Conservation (phyloP, 2,888 invertebrate genomes). For the Tetranychus truncatus region DNA sequence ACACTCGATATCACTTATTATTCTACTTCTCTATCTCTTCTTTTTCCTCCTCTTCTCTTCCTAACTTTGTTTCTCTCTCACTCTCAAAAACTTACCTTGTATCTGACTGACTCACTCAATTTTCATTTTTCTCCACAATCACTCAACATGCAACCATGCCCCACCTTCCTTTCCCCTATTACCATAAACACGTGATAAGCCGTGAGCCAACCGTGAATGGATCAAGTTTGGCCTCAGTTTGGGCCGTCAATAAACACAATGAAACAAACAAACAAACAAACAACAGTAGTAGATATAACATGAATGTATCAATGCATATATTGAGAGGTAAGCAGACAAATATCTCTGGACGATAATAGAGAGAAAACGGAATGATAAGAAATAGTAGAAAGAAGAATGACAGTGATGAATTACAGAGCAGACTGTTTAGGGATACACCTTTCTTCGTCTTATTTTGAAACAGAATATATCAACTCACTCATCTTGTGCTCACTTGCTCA, state of each 20-base stretch:
- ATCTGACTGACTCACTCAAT: slow-evolving; percentile 6
- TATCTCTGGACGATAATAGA: not conserved
- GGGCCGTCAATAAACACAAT: not conserved
- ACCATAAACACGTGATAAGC: slow-evolving; percentile 1
- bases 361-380: not conserved
- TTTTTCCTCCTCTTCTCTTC: not conserved
- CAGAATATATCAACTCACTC: not conserved
- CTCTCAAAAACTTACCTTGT: slow-evolving; percentile 1
- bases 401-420: slow-evolving; percentile 1
- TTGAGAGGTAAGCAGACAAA: not conserved
- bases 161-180: not conserved
- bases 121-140: not conserved
- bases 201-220: not conserved
- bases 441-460: not conserved
- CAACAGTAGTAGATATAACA: not conserved
- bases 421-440: slow-evolving; percentile 1
- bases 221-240: slow-evolving; percentile 1
- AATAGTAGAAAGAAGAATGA: not conserved
- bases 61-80: not conserved
- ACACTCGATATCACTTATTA: not conserved
- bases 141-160: not conserved
- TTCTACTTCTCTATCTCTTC: slow-evolving; percentile 1
- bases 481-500: not conserved
- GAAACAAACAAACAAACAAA: not conserved
- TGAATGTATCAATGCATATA: not conserved